Base-by-base conservation (phyloP, 2,797 vertebrate species). In the Microctenopoma steveboyesi region DNA sequence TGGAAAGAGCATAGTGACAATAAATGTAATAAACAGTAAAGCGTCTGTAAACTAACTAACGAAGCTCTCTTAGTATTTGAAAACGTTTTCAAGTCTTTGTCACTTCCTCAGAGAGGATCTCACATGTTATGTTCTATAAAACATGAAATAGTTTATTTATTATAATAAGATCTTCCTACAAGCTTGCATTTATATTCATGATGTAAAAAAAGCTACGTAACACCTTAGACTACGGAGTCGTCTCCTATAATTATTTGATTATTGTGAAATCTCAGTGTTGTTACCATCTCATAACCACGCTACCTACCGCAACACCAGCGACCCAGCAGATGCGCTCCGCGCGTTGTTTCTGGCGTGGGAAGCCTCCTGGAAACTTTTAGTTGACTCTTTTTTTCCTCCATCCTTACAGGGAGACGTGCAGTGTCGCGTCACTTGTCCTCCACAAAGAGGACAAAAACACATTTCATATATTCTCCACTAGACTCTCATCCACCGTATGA, bases 321-420 rank as follows among this genome's bases (percentile, higher is more conserved):
- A 18, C 18, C 18, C 18, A 18, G 51, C 92, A 92, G 86, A 91
- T 90, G 90, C 87, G 87, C 78, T 72, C 18, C 71, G 74, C 47
- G 92, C 90, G 84, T 92, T 92, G 88, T 18, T 92, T 93, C 79
- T 48, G 72, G 91, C 92, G 81, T 93, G 83, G 82, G 83, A 88
- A 87, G 90, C 92, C 74, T 54, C 10, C 51, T 40, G 46, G 28
- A 16, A 67, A 9, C 9, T 11, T 85, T 72, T 71, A 74, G 63
- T 83, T 77, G 73, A 61, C 70, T 74, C 58, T 78, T 64, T n/a
- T 7, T 59, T 60, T 62, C 67, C 37, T 8, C 33, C 69, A 58
- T 86, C 71, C 46, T 77, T 12, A 43, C 48, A 55, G 52, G 45
- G 22, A 53, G 35, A 56, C 7, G n/a, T 14, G 25, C 18, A 39